Evolutionary conservation across 2,113 vertebrate genomes (phyloP), one percentile per base, ranked within the genome.

Genomic region (Anguilla japonica): DNA sequence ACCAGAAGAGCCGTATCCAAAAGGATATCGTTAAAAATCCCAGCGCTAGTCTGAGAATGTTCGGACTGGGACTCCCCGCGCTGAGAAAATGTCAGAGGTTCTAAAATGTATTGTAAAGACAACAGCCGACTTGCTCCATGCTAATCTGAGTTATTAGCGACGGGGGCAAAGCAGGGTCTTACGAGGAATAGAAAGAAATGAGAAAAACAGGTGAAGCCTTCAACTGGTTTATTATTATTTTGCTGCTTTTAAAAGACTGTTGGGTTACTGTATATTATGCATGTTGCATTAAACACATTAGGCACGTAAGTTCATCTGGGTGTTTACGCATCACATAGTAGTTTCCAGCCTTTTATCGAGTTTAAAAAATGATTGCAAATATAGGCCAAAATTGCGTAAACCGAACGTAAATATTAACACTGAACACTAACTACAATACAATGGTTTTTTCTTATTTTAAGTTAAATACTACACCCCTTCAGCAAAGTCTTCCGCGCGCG

Each of bases 141-240:
- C 91, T 86, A 91, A 92, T 91, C 89, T 90, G 87, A 90, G 88
- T 89, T 89, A 91, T 90, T 91, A 90, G 89, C 87, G 75, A 89
- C 85, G 87, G 88, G 88, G 91, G n/a, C 85, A 82, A 87, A 85
- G 34, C 1, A 43, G 20, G 79, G 83, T 88, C 86, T 84, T 87
- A 89, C 89, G 93, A 92, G 89, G 89, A 89, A 67, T 71, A 84
- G 79, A 79, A 20, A 2, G 22, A 88, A 88, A 94, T 93, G 92
- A 93, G 91, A 89, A 93, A 95, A 94, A 79, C 94, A 94, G 94
- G 87, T 92, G 92, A 91, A 91, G 89, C 83, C 20, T 93, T 94
- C 93, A 94, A 93, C 92, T 83, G 60, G 88, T 86, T 20, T n/a
- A 60, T 75, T 75, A 50, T 50, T 84, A 40, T 91, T 92, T 91